Percentiles rank a stretch among this genome's conserved stretches.
Evolutionary conservation across 2,113 vertebrate genomes (phyloP).

Genomic region (Zosterops lateralis): DNA sequence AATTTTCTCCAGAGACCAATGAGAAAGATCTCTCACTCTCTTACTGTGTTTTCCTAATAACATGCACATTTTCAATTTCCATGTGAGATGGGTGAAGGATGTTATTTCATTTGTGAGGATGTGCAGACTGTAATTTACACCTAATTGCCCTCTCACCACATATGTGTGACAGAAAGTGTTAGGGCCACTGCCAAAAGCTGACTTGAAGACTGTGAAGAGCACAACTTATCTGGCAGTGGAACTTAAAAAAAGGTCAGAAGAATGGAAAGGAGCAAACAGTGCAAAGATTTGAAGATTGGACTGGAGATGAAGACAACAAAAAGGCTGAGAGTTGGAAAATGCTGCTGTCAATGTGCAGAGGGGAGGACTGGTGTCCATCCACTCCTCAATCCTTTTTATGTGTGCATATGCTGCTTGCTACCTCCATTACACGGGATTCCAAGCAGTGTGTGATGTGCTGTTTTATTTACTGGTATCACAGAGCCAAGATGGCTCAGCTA

Average conservation of each 20-base stretch:
- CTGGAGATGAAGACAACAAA: not conserved
- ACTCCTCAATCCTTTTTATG: not conserved
- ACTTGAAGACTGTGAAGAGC: not conserved
- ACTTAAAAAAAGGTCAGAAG: not conserved
- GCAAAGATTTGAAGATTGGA: not conserved
- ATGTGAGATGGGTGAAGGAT: not conserved
- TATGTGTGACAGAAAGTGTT: accelerated
- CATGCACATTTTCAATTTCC: not conserved
- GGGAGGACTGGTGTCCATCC: not conserved
- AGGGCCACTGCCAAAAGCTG: not conserved
- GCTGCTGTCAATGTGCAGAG: not conserved
- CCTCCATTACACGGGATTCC: not conserved
- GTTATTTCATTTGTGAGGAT: not conserved
- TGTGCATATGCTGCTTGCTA: accelerated
- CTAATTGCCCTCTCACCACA: not conserved
- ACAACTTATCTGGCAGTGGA: not conserved
- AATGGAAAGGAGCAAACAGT: not conserved
- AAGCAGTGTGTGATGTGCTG: not conserved
- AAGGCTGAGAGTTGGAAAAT: not conserved
- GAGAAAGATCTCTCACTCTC: not conserved
- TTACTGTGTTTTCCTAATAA: not conserved
- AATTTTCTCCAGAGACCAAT: accelerated
- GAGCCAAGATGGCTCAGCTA: not conserved
- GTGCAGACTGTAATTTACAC: not conserved
- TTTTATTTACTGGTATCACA: not conserved